Percentiles rank a stretch among this genome's conserved stretches.
These are phyloP conservation scores for Pelecanus crispus DNA, from an alignment of 2,113 vertebrate species.

Conservation along the genomic window DNA sequence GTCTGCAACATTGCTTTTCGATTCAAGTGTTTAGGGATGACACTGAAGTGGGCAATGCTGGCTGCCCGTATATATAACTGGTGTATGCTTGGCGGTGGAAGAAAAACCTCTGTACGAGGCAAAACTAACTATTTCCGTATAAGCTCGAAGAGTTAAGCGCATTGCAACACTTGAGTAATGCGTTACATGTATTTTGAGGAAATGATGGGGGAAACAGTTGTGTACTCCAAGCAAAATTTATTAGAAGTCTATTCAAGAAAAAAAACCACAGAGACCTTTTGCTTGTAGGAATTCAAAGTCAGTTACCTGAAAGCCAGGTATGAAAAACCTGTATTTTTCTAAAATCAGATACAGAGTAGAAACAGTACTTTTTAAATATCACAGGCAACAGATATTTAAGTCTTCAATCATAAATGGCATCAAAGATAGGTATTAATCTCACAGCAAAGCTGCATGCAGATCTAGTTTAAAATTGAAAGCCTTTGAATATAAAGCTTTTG, in stretches of 20 bases:
- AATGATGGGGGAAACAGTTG: constrained; percentile 36
- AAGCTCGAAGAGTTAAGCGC: background rate
- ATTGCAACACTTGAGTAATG: background rate
- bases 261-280: constrained; percentile 78
- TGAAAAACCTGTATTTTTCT: constrained; percentile 71
- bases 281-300: constrained; percentile 78
- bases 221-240: constrained; percentile 90
- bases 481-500: constrained; percentile 76
- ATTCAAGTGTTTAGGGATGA: background rate
- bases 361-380: constrained; percentile 78
- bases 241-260: constrained; percentile 85
- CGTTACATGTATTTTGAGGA: background rate
- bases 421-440: constrained; percentile 72
- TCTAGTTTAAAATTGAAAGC: constrained; percentile 74
- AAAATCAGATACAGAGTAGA: constrained; percentile 85
- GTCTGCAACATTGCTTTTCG: background rate
- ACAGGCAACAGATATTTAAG: constrained; percentile 79
- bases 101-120: background rate
- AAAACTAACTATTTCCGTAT: background rate
- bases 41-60: background rate
- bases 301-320: constrained; percentile 73
- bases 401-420: constrained; percentile 75
- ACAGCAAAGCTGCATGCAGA: constrained; percentile 79
- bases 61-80: background rate
- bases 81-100: background rate